phyloP scores from a whole-genome alignment of 2,888 invertebrate genomes.

The Ophioninae sp. region DNA sequence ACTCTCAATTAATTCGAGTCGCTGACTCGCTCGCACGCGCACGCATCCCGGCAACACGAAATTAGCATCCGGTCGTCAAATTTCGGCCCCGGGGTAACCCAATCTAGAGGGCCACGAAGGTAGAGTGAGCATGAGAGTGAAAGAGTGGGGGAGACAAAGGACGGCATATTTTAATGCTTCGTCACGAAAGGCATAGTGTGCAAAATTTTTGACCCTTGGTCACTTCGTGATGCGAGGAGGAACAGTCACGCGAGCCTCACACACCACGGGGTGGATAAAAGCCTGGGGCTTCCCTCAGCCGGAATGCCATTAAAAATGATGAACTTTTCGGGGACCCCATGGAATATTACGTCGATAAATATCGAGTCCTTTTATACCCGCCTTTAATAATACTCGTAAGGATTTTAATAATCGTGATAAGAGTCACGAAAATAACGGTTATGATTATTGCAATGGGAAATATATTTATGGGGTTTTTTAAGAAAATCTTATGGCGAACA shows the following conservation, averaged over 20 bases:
- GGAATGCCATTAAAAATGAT: constrained; percentile 27
- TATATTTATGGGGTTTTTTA: no score
- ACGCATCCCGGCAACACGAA: constrained; percentile 47
- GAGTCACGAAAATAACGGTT: neutral
- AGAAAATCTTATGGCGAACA: no score
- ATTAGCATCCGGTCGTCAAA: constrained; percentile 69
- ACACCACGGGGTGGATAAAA: neutral
- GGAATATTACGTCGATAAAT: constrained; percentile 14
- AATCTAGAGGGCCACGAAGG: constrained; percentile 46
- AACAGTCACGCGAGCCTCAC: constrained; percentile 50
- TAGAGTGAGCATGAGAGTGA: neutral
- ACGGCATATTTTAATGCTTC: constrained; percentile 24
- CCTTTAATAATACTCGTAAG: neutral
- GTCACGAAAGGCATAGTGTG: constrained; percentile 42
- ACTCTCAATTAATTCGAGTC: constrained; percentile 68
- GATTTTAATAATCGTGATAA: neutral
- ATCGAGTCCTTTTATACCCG: neutral
- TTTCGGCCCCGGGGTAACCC: constrained; percentile 64
- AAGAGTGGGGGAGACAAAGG: neutral
- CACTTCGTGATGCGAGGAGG: constrained; percentile 25
- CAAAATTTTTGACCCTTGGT: constrained; percentile 50
- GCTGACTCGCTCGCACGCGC: constrained; percentile 27
- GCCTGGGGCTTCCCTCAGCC: constrained; percentile 42
- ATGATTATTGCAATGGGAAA: no score
- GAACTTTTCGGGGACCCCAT: neutral